Evolutionary conservation across 2,888 invertebrate species (phyloP).

Genomic region (Odontothrips loti): DNA sequence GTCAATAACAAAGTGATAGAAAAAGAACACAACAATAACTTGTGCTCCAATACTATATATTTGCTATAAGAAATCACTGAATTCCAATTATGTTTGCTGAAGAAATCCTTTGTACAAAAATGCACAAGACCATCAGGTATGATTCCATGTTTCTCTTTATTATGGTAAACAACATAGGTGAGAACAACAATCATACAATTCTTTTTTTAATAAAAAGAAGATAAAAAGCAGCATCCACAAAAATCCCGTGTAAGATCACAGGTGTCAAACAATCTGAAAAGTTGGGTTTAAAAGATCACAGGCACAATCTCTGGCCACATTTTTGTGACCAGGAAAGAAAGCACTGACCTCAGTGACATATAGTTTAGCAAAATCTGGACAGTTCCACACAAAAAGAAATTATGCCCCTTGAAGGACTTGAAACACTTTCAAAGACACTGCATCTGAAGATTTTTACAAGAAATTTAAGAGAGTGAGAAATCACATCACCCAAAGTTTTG

Average conservation of each 20-base stretch:
- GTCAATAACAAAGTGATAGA: slow-evolving; percentile 18
- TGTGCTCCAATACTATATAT: background rate
- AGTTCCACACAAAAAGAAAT: background rate
- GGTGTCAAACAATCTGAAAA: background rate
- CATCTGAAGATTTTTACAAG: background rate
- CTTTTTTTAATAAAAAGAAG: background rate
- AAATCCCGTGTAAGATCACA: background rate
- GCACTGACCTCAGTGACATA: background rate
- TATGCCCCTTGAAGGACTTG: background rate
- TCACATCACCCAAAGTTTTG: background rate
- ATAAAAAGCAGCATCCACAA: background rate
- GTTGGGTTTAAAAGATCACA: background rate
- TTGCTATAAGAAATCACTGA: background rate
- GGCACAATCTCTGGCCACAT: background rate
- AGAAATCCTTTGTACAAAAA: background rate
- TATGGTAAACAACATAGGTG: background rate
- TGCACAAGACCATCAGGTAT: background rate
- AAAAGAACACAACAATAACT: slow-evolving; percentile 3
- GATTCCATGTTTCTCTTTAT: background rate
- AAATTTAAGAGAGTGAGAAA: background rate
- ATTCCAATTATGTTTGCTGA: background rate
- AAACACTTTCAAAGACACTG: background rate
- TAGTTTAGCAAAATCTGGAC: background rate
- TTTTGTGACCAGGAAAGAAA: slow-evolving; percentile 3
- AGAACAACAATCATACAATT: background rate